phyloP scores from a whole-genome alignment of 2,888 invertebrate species.

The Lacanobia oleracea region DNA sequence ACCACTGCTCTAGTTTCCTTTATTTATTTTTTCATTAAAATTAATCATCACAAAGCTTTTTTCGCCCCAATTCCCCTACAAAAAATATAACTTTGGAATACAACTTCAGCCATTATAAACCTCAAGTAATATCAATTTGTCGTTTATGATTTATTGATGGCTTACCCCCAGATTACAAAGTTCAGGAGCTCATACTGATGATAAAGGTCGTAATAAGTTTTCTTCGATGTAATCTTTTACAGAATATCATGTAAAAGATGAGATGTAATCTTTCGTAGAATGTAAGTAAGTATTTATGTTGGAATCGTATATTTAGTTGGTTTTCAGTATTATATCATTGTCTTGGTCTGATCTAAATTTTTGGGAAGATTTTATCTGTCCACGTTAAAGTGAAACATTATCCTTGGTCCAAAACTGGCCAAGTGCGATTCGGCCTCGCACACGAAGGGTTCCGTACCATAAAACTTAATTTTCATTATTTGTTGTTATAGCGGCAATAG shows the following conservation, averaged over 20 bases:
- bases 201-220: slow-evolving; percentile 22
- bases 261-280: neutral
- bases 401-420: too few species aligned
- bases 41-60: neutral
- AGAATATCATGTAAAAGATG: neutral
- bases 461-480: too few species aligned
- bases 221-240: slow-evolving; percentile 2
- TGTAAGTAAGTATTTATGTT: neutral
- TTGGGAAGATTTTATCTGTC: too few species aligned
- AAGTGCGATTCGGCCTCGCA: too few species aligned
- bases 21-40: too few species aligned
- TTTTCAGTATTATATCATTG: neutral
- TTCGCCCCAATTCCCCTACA: slow-evolving; percentile 6
- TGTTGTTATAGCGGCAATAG: too few species aligned
- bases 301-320: neutral
- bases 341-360: too few species aligned
- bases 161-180: slow-evolving; percentile 23
- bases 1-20: too few species aligned
- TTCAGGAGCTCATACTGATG: slow-evolving; percentile 25
- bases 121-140: slow-evolving; percentile 47
- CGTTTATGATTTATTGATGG: slow-evolving; percentile 35
- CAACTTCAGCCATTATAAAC: slow-evolving; percentile 40
- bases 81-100: slow-evolving; percentile 16
- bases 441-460: too few species aligned
- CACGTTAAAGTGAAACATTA: too few species aligned